Evolutionary conservation across 37 sponge, comb jelly and placozoan genomes (phyloP).

Genomic region (Corticium candelabrum): DNA sequence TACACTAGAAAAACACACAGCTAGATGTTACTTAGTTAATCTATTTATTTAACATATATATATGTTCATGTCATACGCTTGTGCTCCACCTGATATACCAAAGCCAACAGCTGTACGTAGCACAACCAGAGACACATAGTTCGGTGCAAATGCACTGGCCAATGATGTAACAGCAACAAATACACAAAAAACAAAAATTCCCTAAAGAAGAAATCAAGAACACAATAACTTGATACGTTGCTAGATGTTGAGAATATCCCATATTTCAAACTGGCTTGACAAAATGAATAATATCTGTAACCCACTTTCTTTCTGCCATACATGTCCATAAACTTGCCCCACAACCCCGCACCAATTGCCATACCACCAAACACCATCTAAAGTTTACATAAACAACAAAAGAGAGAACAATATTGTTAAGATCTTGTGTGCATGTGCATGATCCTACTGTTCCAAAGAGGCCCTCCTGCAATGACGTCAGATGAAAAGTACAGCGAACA

Average conservation of each 20-base stretch:
- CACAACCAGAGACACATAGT: conserved; percentile 24
- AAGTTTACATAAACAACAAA: too few species aligned
- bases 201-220: too few species aligned
- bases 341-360: neutral
- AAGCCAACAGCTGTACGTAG: conserved; percentile 14
- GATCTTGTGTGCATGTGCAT: too few species aligned
- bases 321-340: neutral
- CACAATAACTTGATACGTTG: too few species aligned
- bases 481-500: neutral
- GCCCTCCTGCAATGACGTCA: neutral
- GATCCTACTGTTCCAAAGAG: neutral
- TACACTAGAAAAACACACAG: too few species aligned
- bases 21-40: neutral
- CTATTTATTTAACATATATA: neutral
- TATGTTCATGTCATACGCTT: conserved; percentile 20
- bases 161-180: neutral
- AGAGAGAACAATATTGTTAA: neutral
- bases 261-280: neutral
- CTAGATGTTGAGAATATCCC: too few species aligned
- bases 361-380: neutral
- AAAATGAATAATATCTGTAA: neutral
- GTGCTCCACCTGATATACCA: conserved; percentile 15
- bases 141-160: conserved; percentile 32
- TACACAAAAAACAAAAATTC: neutral
- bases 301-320: neutral